phyloP scores from a whole-genome alignment of 2,888 invertebrate species.

The Digitonthophagus gazella region DNA sequence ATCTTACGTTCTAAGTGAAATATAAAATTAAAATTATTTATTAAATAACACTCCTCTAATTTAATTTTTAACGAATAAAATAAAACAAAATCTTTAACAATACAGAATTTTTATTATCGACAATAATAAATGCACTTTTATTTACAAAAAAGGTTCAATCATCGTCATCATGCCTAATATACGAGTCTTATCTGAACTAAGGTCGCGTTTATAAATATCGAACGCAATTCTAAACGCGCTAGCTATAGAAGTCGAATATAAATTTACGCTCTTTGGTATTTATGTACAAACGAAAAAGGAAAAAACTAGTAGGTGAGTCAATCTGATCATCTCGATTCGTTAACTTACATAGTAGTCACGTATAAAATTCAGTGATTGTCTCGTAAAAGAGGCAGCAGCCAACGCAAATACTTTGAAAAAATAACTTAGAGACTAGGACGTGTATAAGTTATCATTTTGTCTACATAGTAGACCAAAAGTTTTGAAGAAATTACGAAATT shows the following conservation, averaged over 20 bases:
- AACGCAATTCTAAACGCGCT: neutral
- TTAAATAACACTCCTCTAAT: no score
- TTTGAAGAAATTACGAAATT: neutral
- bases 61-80: neutral
- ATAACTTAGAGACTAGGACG: neutral
- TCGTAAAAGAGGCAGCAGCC: neutral
- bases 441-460: neutral
- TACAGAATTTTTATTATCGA: neutral
- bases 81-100: neutral
- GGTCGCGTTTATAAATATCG: neutral
- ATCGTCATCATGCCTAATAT: neutral
- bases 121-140: slow-evolving; percentile 13
- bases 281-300: slow-evolving; percentile 7
- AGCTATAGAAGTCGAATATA: neutral
- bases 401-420: neutral
- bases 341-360: slow-evolving; percentile 11
- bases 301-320: no score
- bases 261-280: slow-evolving; percentile 14
- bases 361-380: slow-evolving; percentile 4
- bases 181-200: neutral
- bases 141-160: slow-evolving; percentile 1
- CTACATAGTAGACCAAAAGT: neutral
- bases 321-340: neutral
- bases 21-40: no score
- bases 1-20: no score